Percentiles rank a stretch among this genome's conserved stretches.
Evolutionary conservation across 2,888 invertebrate species (phyloP).

Genomic region (Platypus cylindrus): DNA sequence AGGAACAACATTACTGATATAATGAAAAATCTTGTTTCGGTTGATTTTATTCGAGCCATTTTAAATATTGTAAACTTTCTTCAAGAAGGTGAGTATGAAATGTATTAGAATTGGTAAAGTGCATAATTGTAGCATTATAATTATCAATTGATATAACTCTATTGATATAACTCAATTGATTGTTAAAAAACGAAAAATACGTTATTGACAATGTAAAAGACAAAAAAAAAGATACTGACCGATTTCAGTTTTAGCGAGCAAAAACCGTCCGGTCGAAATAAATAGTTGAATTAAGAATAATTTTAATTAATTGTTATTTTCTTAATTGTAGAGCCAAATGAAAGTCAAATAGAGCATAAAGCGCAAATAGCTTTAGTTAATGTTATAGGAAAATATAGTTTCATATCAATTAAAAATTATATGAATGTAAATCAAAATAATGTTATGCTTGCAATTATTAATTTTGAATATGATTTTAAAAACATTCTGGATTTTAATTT

Average conservation of each 20-base stretch:
- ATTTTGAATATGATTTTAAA: constrained; percentile 20
- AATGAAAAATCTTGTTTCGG: constrained; percentile 18
- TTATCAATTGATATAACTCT: no score
- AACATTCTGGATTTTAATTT: constrained; percentile 21
- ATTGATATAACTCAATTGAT: no score
- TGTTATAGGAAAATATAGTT: constrained; percentile 23
- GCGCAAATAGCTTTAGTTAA: constrained; percentile 17
- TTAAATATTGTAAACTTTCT: constrained; percentile 15
- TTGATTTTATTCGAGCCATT: constrained; percentile 18
- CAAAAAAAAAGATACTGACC: no score
- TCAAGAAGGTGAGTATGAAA: constrained; percentile 18
- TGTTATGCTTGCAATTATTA: constrained; percentile 19
- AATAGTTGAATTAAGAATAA: no score
- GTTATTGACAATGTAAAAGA: no score
- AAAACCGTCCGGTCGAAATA: no score
- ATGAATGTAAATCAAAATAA: constrained; percentile 19
- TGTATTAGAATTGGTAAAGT: no score
- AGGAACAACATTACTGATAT: constrained; percentile 12
- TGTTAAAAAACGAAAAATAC: no score
- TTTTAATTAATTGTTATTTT: no score
- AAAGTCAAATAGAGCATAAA: constrained; percentile 15
- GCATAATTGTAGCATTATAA: no score
- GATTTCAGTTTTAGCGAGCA: no score
- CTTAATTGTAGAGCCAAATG: no score
- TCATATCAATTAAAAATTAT: constrained; percentile 16